Evolutionary conservation across 2,113 vertebrate species (phyloP).

Genomic region (Hassar affinis): DNA sequence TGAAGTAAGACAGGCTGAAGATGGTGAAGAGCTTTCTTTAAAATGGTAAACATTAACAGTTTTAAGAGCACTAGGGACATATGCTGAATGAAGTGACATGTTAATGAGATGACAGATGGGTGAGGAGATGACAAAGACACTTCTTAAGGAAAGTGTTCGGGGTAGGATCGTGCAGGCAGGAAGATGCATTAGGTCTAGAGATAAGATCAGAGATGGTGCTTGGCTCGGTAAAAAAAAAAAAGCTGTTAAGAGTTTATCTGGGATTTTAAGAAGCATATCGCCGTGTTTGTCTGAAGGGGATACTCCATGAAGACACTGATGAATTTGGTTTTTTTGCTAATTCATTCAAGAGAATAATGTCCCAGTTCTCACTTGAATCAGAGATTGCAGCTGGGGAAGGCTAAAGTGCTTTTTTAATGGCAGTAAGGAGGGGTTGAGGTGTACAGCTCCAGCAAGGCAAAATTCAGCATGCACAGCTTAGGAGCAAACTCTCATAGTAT

Average conservation of each 20-base stretch:
- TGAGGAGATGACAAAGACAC: neutral
- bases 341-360: neutral
- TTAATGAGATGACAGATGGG: neutral
- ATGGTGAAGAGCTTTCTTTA: neutral
- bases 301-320: neutral
- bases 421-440: neutral
- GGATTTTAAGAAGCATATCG: neutral
- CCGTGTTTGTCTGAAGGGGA: neutral
- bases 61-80: neutral
- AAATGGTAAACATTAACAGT: neutral
- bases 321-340: neutral
- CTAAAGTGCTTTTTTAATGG: neutral
- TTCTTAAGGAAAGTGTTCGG: neutral
- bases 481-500: neutral
- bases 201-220: conserved; percentile 4
- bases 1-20: neutral
- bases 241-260: conserved; percentile 2
- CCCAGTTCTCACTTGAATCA: neutral
- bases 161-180: neutral
- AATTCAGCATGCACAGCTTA: neutral
- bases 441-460: neutral
- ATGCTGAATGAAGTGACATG: neutral
- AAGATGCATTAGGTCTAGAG: neutral
- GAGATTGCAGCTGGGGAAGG: neutral
- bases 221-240: neutral